Base-by-base conservation (phyloP, 1,140 invertebrate species). In the Periplaneta americana region DNA sequence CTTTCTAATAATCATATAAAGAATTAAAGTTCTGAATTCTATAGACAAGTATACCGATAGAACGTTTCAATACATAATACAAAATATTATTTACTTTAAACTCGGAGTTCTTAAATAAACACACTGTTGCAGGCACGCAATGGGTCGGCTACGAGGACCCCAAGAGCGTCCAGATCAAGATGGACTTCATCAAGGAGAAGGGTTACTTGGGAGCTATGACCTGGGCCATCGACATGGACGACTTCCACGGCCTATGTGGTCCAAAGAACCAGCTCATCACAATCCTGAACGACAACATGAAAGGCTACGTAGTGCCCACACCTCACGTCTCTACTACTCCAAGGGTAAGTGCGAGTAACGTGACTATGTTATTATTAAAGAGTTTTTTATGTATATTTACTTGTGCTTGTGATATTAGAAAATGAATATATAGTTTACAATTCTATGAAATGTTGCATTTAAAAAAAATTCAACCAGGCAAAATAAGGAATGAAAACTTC, bases 121-220 rank as follows among this genome's bases (percentile, higher is more conserved):
- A n/a, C n/a, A n/a, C n/a, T n/a, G n/a, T 75, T 8, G 6, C 76
- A 92, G 91, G 90, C 74, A 96, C 93, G 1, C 96, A 97, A 86
- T 98, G 97, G 97, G 94, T 98, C 33, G 96, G 97, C 22, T 98
- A 97, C 85, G 97, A 98, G 87, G 93, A 97, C 85, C 88, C 90
- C 6, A 90, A 91, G 84, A 95, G 95, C 85, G 88, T 97, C 2
- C 92, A 95, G 84, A 95, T n/a, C n/a, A n/a, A n/a, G n/a, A n/a
- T n/a, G n/a, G n/a, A n/a, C n/a, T n/a, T n/a, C n/a, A n/a, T n/a
- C 81, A 96, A 94, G 85, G 85, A 91, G 18, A 95, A 94, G 85
- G 94, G 95, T 0, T 96, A 97, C 85, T 92, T 93, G 0, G 96
- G 96, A 9, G 91, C 94, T 1, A 98, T 98, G 96, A 94, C 92